Evolutionary conservation across 2,888 invertebrate species (phyloP), one percentile per base, ranked within the genome.

Genomic region (Cyclophora punctaria): DNA sequence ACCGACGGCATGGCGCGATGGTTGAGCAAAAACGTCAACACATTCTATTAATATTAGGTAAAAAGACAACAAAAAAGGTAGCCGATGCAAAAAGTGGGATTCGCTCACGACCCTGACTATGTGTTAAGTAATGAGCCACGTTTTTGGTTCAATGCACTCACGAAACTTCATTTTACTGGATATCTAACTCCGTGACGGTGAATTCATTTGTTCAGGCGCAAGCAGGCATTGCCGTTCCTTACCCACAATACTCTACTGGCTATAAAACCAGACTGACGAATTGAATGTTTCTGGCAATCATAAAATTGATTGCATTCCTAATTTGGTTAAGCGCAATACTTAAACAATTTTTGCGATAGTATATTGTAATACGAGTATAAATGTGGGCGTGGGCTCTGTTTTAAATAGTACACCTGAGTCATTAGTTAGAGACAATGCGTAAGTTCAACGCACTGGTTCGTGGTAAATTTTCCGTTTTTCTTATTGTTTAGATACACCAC

Each of bases 141-240:
- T 80, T 80, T 82, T 78, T 83, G 78, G 87, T 87, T 86, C 86
- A 85, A 80, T 82, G 86, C 83, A 83, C 87, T 82, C 83, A 78
- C 78, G 80, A 75, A 77, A 79, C 69, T 71, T 75, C 75, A 78
- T 78, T 80, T 82, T 76, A 71, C 76, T 76, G 74, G 74, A 79
- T 78, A 73, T 71, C 72, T 76, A 78, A 75, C 72, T 64, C 68
- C 75, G 66, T 78, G 75, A 74, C 78, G 75, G 73, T 71, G 75
- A 75, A 77, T 80, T 76, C 71, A 78, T 83, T 80, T 78, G 72
- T 66, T 37, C 37, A 4, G 20, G 20, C 20, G 20, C 20, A 20
- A 20, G 20, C 20, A 20, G 20, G 1, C 20, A 20, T 20, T 20
- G 20, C 20, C 20, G 20, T 20, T 20, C 20, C 20, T 20, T 20